Evolutionary conservation across 2,797 vertebrate species (phyloP), one percentile per base, ranked within the genome.

Genomic region (Neostethus bicornis): DNA sequence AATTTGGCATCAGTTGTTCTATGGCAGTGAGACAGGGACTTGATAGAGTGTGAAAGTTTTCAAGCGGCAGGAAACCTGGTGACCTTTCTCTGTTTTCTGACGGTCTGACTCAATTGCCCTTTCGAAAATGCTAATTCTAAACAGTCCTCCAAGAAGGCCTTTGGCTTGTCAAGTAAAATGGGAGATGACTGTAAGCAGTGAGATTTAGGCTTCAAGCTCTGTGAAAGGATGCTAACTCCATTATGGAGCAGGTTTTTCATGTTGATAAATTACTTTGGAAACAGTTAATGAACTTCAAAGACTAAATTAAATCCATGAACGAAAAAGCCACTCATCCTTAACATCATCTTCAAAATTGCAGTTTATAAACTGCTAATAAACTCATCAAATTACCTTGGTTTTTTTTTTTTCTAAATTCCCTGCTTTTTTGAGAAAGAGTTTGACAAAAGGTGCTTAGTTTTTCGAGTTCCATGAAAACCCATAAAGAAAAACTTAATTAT

Each of bases 11-110:
- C 63, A 83, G 71, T 44, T 13, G 54, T 63, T 80, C 70, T 7
- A 43, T 81, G 76, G 83, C 83, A 66, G 80, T 62, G 14, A 70
- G 73, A 81, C 73, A 47, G 75, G 73, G 70, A 75, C 61, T 83
- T 88, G 89, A 90, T 89, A 79, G 83, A 89, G 89, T 87, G 84
- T 70, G 80, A 80, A 86, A 84, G 72, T 74, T 88, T 79, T 70
- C n/a, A 85, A 85, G 70, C 81, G 80, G 79, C 71, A 66, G 81
- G 85, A 88, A 91, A 91, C 87, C 89, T 71, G 84, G 79, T 91
- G 89, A 92, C 91, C 91, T 92, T 91, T 91, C 82, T 66, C 82
- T 85, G 77, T 88, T 90, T 88, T 87, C 78, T 87, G 87, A 90
- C 77, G 74, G 61, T 55, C 86, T 80, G 86, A 88, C 89, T 89